A percentile compares a stretch with the other conserved stretches of the same genome.
Evolutionary conservation across 2,888 invertebrate species (phyloP).

Genomic region (Unio delphinus): DNA sequence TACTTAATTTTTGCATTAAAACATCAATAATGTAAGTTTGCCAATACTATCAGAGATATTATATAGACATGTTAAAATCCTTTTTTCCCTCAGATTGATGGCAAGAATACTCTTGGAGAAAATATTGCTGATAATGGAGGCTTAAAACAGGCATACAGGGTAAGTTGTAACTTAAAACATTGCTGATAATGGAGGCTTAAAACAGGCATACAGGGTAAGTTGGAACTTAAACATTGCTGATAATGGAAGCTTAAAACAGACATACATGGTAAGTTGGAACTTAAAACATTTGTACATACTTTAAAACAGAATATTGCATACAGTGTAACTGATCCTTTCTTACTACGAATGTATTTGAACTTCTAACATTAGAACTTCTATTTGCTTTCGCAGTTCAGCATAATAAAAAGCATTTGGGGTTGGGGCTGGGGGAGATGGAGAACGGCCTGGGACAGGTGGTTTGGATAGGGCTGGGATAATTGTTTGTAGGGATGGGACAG

Average conservation of each 20-base stretch:
- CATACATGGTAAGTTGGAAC: conserved; percentile 80
- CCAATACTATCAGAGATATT: neutral
- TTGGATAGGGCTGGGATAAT: no score
- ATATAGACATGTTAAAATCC: neutral
- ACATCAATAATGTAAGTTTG: no score
- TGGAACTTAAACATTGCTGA: conserved; percentile 91
- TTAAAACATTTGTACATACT: neutral
- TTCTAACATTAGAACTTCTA: no score
- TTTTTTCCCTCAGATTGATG: conserved; percentile 77
- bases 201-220: conserved; percentile 87
- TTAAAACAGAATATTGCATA: no score
- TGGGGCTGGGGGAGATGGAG: no score
- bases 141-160: conserved; percentile 89
- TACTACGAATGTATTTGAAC: no score
- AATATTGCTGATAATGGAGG: conserved; percentile 97
- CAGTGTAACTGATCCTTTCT: no score
- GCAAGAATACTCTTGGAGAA: conserved; percentile 93
- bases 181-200: conserved; percentile 94
- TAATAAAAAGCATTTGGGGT: no score
- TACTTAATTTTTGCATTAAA: neutral
- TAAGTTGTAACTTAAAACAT: conserved; percentile 76
- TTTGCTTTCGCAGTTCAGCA: no score
- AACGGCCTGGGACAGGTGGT: no score
- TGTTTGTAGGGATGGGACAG: no score
- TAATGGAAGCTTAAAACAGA: conserved; percentile 92